These are phyloP conservation scores for Colletes gigas DNA, from an alignment of 1,140 invertebrate genomes.

Conservation along the genomic window DNA sequence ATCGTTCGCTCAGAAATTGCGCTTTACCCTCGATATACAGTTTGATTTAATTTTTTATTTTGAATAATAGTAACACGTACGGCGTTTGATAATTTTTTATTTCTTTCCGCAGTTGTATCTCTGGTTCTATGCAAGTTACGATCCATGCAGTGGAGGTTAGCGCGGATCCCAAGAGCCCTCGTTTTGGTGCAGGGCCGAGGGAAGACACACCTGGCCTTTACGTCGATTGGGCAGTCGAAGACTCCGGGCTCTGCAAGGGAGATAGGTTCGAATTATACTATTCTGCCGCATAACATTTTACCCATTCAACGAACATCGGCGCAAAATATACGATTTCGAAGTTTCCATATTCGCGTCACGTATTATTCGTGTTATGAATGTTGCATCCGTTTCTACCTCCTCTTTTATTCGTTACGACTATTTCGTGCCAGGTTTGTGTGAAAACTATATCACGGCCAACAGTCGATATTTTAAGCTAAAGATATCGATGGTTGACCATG, in stretches of 20 bases:
- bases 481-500: too few species aligned
- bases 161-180: constrained; percentile 85
- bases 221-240: constrained; percentile 89
- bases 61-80: not conserved
- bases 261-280: constrained; percentile 83
- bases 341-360: too few species aligned
- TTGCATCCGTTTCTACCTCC: not conserved
- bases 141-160: constrained; percentile 85
- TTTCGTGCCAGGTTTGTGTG: not conserved
- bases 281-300: constrained; percentile 9
- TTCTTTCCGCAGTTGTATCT: constrained; percentile 80
- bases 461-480: too few species aligned
- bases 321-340: too few species aligned
- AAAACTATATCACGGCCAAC: too few species aligned
- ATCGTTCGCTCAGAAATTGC: too few species aligned
- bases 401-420: not conserved
- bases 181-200: constrained; percentile 83
- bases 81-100: not conserved
- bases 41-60: not conserved
- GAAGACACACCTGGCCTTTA: constrained; percentile 84
- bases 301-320: too few species aligned
- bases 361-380: not conserved
- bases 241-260: constrained; percentile 87
- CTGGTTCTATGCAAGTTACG: constrained; percentile 78
- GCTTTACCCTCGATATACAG: too few species aligned